phyloP scores from a whole-genome alignment of 2,888 invertebrate species.

The Oligia latruncula region DNA sequence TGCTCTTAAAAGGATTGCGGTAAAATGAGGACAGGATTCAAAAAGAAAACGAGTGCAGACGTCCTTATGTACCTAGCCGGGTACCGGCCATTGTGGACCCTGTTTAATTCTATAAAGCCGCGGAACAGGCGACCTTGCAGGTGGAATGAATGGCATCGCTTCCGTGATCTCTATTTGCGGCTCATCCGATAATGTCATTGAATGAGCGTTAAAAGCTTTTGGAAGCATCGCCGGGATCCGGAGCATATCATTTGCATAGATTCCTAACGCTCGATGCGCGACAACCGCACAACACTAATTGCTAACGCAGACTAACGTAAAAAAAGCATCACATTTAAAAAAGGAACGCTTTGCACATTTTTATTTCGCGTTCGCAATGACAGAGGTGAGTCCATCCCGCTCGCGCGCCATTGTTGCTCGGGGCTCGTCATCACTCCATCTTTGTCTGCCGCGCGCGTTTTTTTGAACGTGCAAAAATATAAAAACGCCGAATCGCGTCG shows the following conservation, averaged over 20 bases:
- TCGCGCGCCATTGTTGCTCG: slow-evolving; percentile 85
- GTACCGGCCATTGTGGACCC: slow-evolving; percentile 52
- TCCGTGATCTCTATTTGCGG: slow-evolving; percentile 77
- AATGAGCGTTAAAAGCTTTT: slow-evolving; percentile 80
- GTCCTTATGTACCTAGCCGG: slow-evolving; percentile 61
- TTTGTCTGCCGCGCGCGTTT: slow-evolving; percentile 88
- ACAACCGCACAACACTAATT: slow-evolving; percentile 89
- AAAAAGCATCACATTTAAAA: slow-evolving; percentile 89
- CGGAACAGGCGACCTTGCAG: slow-evolving; percentile 79
- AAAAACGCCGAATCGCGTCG: slow-evolving; percentile 88
- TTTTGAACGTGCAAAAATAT: slow-evolving; percentile 90
- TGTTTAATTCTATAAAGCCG: slow-evolving; percentile 72
- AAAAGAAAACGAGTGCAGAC: slow-evolving; percentile 72
- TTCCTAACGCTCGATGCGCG: slow-evolving; percentile 83
- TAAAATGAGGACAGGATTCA: slow-evolving; percentile 77
- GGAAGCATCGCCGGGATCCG: slow-evolving; percentile 69
- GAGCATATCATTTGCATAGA: slow-evolving; percentile 83
- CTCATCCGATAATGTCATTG: slow-evolving; percentile 72
- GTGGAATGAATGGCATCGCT: slow-evolving; percentile 75
- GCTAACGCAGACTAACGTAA: slow-evolving; percentile 90
- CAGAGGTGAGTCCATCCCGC: slow-evolving; percentile 86
- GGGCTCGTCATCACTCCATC: slow-evolving; percentile 89
- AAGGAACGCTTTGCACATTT: slow-evolving; percentile 89
- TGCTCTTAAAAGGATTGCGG: slow-evolving; percentile 82
- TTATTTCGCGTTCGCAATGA: slow-evolving; percentile 88